Evolutionary conservation across 2,113 vertebrate genomes (phyloP).

Genomic region (Microcebus tavaratra): DNA sequence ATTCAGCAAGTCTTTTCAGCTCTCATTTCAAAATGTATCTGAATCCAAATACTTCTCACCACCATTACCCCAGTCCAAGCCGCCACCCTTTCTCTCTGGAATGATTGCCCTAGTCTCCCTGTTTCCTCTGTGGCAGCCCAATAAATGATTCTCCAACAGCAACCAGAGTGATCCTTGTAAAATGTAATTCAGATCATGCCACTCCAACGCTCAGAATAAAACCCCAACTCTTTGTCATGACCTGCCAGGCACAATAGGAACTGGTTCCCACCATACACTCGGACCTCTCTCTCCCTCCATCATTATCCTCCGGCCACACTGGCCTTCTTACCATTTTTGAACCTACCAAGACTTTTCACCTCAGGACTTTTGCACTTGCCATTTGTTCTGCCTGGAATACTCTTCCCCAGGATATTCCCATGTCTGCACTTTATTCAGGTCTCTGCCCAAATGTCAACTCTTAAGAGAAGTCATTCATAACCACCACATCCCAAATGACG

Average conservation of each 20-base stretch:
- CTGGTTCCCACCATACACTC: background rate
- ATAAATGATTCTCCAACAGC: conserved; percentile 23
- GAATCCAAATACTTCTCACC: background rate
- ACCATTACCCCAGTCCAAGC: background rate
- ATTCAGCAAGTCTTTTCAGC: background rate
- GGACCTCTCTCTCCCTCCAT: background rate
- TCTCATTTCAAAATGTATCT: background rate
- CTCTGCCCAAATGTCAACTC: background rate
- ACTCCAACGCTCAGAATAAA: background rate
- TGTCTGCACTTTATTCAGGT: background rate
- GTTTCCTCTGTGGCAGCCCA: background rate
- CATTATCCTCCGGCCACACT: background rate
- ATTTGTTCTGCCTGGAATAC: background rate
- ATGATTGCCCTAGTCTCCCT: background rate
- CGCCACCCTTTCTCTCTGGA: background rate
- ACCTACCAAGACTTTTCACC: background rate
- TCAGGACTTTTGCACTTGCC: background rate
- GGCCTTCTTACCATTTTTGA: background rate
- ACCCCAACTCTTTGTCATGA: background rate
- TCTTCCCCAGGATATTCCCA: background rate
- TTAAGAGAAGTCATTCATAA: background rate
- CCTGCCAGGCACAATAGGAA: background rate
- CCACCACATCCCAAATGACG: background rate
- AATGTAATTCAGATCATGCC: background rate
- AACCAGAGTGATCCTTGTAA: background rate